Base-by-base conservation (phyloP, 2,888 invertebrate genomes). In the Entomobrya multifasciata region DNA sequence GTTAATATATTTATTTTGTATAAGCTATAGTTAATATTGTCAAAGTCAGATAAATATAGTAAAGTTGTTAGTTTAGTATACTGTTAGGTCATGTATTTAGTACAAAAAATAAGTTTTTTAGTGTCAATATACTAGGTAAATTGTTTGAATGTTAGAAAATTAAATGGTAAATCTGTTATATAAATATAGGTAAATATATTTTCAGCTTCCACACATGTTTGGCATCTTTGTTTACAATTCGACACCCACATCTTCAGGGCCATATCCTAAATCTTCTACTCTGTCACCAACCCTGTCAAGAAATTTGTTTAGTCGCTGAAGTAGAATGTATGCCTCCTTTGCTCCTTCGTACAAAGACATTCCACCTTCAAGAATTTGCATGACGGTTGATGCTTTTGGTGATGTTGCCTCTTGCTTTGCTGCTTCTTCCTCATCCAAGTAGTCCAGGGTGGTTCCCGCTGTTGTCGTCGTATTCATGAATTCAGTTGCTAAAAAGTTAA, bases 341-440 rank as follows among this genome's bases (percentile, higher is more conserved):
- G 90, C 90, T 15, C 91, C 90, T 79, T 88, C 88, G 55, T 89
- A 91, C 0, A 90, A 41, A 79, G 88, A 78, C 6, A 88, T 49
- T 11, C 90, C 87, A 47, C 90, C 88, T 13, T 85, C 60, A 10
- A 88, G 76, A 0, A 86, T 22, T 1, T 80, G 83, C 60, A 65
- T 76, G 60, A 27, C n/a, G 22, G 85, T 60, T n/a, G 67, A 41
- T 15, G 82, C 60, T 25, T 60, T 22, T 2, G 25, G 74, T 36
- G 47, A 25, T 17, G 20, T 74, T 20, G 47, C 70, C n/a, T n/a
- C n/a, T n/a, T n/a, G n/a, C n/a, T n/a, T n/a, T 25, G 6, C 55
- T 44, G 20, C 57, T 5, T 83, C 83, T 20, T 89, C 89, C 13
- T 90, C 90, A 11, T 90, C 90, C 17, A 88, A 80, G 6, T 78